A percentile compares a stretch with the other conserved stretches of the same genome.
These are phyloP conservation scores for Chorisops tibialis DNA, from an alignment of 2,888 invertebrate species.

Conservation along the genomic window DNA sequence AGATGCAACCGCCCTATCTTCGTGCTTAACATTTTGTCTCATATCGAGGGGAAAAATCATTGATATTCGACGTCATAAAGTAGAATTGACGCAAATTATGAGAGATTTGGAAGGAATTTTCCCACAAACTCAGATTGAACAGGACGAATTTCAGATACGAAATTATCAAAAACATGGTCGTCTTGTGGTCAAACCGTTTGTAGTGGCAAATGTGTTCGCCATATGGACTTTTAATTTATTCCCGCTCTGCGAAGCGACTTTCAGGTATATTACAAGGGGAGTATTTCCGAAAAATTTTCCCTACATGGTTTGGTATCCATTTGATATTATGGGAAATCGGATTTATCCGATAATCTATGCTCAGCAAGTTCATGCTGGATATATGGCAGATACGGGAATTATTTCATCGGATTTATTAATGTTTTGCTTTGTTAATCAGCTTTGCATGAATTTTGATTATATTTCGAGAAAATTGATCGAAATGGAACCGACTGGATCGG, in stretches of 20 bases:
- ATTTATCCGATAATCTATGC: background rate
- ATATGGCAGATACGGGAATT: background rate
- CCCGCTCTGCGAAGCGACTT: background rate
- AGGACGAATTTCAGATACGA: background rate
- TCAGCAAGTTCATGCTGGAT: constrained; percentile 4
- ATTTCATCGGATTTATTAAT: constrained; percentile 2
- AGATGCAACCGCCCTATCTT: background rate
- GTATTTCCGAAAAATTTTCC: background rate
- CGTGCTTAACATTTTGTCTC: constrained; percentile 3
- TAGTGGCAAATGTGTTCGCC: background rate
- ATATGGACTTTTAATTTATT: constrained; percentile 2
- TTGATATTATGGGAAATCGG: background rate
- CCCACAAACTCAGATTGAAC: background rate
- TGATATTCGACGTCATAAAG: background rate
- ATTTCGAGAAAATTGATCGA: background rate
- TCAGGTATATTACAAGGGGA: background rate
- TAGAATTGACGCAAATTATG: background rate
- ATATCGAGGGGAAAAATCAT: background rate
- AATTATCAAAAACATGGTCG: background rate
- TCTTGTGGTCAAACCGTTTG: background rate
- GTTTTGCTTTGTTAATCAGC: background rate
- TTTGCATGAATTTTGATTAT: constrained; percentile 8
- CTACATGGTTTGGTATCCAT: constrained; percentile 14
- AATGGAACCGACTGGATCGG: background rate
- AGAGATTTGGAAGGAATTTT: background rate